Conservation (phyloP, 2,113 vertebrate genomes). For the Pimephales promelas region DNA sequence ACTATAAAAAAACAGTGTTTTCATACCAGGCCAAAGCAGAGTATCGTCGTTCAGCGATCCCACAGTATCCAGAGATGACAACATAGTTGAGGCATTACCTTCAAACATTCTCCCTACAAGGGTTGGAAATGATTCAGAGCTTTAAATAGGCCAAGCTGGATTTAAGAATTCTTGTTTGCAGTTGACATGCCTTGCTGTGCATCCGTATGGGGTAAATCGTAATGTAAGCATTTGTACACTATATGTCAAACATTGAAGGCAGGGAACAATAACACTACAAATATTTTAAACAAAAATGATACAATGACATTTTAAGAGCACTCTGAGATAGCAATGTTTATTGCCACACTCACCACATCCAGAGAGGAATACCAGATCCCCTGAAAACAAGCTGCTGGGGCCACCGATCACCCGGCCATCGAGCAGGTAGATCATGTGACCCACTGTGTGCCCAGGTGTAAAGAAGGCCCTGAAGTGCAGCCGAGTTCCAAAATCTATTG, state of each 20-base stretch:
- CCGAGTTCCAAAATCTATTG: constrained; percentile 78
- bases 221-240: neutral
- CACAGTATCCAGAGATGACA: constrained; percentile 88
- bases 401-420: constrained; percentile 78
- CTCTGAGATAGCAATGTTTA: neutral
- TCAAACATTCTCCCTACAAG: constrained; percentile 91
- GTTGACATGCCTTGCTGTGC: neutral
- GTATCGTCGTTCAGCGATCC: constrained; percentile 84
- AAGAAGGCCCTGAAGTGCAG: constrained; percentile 87
- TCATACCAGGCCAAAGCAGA: constrained; percentile 91
- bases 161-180: neutral
- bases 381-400: constrained; percentile 91
- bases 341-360: constrained; percentile 86
- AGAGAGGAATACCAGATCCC: constrained; percentile 95
- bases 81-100: constrained; percentile 89
- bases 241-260: neutral
- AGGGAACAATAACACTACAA: constrained; percentile 11
- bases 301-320: neutral
- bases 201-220: neutral
- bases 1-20: neutral
- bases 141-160: neutral
- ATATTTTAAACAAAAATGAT: neutral
- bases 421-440: constrained; percentile 93
- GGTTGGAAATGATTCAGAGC: constrained; percentile 23
- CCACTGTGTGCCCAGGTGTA: constrained; percentile 94